Evolutionary conservation across 2,888 invertebrate species (phyloP), one percentile per base, ranked within the genome.

Genomic region (Drosophila heteroneura): DNA sequence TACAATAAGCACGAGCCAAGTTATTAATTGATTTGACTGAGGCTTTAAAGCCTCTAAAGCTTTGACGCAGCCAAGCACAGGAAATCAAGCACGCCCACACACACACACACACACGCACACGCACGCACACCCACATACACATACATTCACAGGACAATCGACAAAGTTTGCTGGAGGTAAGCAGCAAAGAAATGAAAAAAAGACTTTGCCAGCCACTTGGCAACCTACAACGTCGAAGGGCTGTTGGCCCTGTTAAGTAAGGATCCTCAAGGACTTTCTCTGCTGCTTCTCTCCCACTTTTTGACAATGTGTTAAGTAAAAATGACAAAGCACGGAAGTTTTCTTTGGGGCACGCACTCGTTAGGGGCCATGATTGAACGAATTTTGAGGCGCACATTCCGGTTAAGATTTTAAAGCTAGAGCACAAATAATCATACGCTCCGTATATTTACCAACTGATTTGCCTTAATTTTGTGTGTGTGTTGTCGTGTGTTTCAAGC

Each of bases 1-100:
- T 63, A 35, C 30, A 32, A 26, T 1, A 3, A 51, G 47, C 53
- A 51, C 32, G 44, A 69, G 77, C 39, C 52, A 64, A 70, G 76
- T 73, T 79, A 83, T 84, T 90, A 85, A 85, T 85, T 85, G 89
- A 86, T 85, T 78, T 67, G 73, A 49, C 57, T 49, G n/a, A 49
- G 54, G 81, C 76, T 83, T 85, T 86, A 78, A 86, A 68, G 77
- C 71, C 62, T 86, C 76, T 70, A 78, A 72, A 70, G 60, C 39
- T 54, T 56, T 62, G 52, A 65, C 37, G 61, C 58, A 54, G 49
- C 64, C 60, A 47, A 60, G 56, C 47, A 62, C 35, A 44, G 62
- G 49, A 26, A 44, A 35, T 39, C 37, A 56, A 41, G 41, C 32
- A 47, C 75, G 32, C 16, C 32, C n/a, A 32, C 37, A 58, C 28